Evolutionary conservation across 1,140 invertebrate genomes (phyloP).

Genomic region (Drosophila erecta): DNA sequence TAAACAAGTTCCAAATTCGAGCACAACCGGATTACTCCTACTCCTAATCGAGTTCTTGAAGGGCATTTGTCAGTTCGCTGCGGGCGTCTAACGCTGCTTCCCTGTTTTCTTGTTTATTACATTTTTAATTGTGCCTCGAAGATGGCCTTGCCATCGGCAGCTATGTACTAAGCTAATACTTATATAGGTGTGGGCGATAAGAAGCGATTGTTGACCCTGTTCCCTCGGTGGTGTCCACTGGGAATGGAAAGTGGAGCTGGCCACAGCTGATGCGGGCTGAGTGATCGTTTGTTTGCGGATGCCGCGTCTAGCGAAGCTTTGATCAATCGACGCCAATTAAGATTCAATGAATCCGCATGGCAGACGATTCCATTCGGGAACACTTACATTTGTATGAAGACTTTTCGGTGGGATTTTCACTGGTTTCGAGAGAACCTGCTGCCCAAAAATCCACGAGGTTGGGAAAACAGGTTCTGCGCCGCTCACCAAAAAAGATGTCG

Average conservation of each 20-base stretch:
- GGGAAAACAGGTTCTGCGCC: constrained; percentile 33
- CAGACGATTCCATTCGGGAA: not conserved
- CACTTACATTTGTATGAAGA: constrained; percentile 14
- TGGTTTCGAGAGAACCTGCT: constrained; percentile 21
- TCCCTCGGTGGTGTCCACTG: not conserved
- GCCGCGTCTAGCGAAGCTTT: not conserved
- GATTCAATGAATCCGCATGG: constrained; percentile 18
- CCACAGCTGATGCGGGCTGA: constrained; percentile 21
- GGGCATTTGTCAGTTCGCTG: constrained; percentile 1
- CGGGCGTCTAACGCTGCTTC: not conserved
- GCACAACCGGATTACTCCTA: not conserved
- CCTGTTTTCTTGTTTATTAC: constrained; percentile 17
- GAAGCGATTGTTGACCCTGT: constrained; percentile 35
- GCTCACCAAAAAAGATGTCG: constrained; percentile 16
- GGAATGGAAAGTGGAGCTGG: constrained; percentile 19
- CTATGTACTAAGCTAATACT: no score
- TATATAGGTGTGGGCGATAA: constrained; percentile 8
- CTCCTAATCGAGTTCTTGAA: not conserved
- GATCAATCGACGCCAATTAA: constrained; percentile 43
- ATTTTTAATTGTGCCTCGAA: constrained; percentile 7
- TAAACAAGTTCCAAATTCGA: constrained; percentile 10
- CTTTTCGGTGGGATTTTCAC: not conserved
- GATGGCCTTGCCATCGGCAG: constrained; percentile 35
- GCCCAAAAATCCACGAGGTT: constrained; percentile 33
- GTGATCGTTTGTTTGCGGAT: constrained; percentile 30